Conservation (phyloP, 64 coral and sea anemone genomes). For the Astreopora myriophthalma region DNA sequence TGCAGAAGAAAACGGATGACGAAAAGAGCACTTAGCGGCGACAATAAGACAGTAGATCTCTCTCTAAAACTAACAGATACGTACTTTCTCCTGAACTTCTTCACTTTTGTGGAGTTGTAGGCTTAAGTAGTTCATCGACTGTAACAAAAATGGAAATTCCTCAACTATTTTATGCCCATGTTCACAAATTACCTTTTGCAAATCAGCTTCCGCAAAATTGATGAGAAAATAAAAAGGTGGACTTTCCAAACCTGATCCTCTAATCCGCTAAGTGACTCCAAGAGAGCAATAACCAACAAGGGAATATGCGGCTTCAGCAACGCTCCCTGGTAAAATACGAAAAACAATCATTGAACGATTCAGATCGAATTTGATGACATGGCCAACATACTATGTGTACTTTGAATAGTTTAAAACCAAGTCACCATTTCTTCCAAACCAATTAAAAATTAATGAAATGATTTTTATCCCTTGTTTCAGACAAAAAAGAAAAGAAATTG, state of each 20-base stretch:
- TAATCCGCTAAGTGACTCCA: constrained; percentile 93
- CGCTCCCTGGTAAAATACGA: constrained; percentile 39
- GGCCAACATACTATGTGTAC: too few species aligned
- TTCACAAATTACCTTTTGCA: too few species aligned
- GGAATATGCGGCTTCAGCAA: constrained; percentile 96
- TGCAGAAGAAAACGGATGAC: too few species aligned
- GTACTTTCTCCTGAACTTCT: constrained; percentile 90
- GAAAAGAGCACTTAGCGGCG: too few species aligned
- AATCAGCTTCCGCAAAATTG: too few species aligned
- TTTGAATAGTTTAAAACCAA: not conserved
- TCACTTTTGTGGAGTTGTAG: constrained; percentile 90
- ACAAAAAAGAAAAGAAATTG: not conserved
- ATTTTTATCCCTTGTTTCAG: not conserved
- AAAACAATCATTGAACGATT: not conserved
- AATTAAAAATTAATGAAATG: too few species aligned
- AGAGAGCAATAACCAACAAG: constrained; percentile 76
- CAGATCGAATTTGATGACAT: too few species aligned
- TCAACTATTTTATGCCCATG: not conserved
- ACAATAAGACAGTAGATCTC: too few species aligned
- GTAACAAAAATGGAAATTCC: not conserved
- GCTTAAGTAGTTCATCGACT: constrained; percentile 96
- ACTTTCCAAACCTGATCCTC: constrained; percentile 80
- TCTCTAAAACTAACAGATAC: not conserved
- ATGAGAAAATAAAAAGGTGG: not conserved
- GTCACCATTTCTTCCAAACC: not conserved